Evolutionary conservation across 2,113 vertebrate species (phyloP), one percentile per base, ranked within the genome.

Genomic region (Parus major): DNA sequence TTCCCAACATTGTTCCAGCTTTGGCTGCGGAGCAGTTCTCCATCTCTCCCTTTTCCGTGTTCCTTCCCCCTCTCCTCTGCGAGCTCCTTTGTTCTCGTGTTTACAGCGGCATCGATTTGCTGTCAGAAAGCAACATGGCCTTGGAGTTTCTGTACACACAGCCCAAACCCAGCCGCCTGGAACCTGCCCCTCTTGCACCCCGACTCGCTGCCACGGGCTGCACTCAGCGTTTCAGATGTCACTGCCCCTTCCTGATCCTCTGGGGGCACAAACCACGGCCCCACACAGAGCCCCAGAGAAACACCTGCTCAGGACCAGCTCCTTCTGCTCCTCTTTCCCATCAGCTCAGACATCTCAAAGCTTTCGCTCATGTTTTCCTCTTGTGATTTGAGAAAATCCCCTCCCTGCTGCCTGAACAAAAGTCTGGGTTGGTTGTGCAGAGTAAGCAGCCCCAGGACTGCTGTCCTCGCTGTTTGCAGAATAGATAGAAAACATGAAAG

Each of bases 51-150:
- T 93, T 86, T 87, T 15, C 91, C 90, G 69, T 36, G 63, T 66
- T 95, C 92, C 93, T 96, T 96, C 94, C 94, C 92, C 88, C 70
- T 94, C 95, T 96, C 63, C 75, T 90, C 80, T 22, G 75, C 23
- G 4, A 82, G 87, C 81, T 95, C 95, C 96, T 97, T 97, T 97
- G 96, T 97, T 96, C 96, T 93, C 28, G 0, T 93, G 88, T 96
- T 96, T 96, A 89, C 95, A 92, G 95, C 82, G 39, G 90, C 95
- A 97, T 97, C 59, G 92, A 97, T 97, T 96, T 96, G 73, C 94
- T 96, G 95, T 96, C 96, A 96, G 93, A 69, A 57, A 75, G 86
- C 92, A 84, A 83, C 92, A 57, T 20, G 65, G 96, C 93, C 89
- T 93, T 93, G 91, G 88, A 94, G 81, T 82, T 93, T 86, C 86